Evolutionary conservation across 2,888 invertebrate species (phyloP).

Genomic region (Phengaris arion): DNA sequence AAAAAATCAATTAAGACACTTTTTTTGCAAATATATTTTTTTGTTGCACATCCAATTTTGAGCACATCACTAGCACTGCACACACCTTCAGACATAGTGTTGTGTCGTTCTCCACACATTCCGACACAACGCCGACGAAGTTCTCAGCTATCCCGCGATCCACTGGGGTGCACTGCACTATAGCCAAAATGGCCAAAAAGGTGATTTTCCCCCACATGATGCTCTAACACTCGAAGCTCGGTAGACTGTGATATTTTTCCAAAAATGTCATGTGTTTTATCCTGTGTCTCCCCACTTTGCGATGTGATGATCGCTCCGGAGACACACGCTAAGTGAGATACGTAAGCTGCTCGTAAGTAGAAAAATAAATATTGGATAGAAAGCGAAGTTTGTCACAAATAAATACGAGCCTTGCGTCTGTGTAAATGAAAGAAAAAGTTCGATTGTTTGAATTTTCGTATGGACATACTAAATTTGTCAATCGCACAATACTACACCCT

Average conservation of each 20-base stretch:
- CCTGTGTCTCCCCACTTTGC: constrained; percentile 70
- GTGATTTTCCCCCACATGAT: constrained; percentile 64
- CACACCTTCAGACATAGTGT: constrained; percentile 82
- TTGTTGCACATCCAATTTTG: constrained; percentile 22
- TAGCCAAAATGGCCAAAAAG: constrained; percentile 62
- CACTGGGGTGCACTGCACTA: constrained; percentile 63
- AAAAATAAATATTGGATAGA: constrained; percentile 78
- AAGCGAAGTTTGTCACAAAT: constrained; percentile 73
- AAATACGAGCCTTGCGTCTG: constrained; percentile 58
- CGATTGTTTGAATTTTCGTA: constrained; percentile 73
- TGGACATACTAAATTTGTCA: constrained; percentile 40
- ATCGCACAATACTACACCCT: constrained; percentile 34
- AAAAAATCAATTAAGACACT: not conserved
- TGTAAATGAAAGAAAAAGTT: constrained; percentile 77
- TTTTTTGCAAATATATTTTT: constrained; percentile 1
- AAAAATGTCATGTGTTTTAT: constrained; percentile 74
- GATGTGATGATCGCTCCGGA: constrained; percentile 61
- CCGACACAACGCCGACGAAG: constrained; percentile 68
- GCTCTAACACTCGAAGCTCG: constrained; percentile 58
- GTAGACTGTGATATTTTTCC: constrained; percentile 71
- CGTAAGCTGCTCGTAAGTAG: constrained; percentile 64
- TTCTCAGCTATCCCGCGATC: constrained; percentile 69
- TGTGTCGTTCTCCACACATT: constrained; percentile 80
- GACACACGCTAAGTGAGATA: constrained; percentile 62
- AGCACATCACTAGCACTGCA: constrained; percentile 49